phyloP scores from a whole-genome alignment of 2,797 vertebrate genomes.

The Paedocypris micromegethes region DNA sequence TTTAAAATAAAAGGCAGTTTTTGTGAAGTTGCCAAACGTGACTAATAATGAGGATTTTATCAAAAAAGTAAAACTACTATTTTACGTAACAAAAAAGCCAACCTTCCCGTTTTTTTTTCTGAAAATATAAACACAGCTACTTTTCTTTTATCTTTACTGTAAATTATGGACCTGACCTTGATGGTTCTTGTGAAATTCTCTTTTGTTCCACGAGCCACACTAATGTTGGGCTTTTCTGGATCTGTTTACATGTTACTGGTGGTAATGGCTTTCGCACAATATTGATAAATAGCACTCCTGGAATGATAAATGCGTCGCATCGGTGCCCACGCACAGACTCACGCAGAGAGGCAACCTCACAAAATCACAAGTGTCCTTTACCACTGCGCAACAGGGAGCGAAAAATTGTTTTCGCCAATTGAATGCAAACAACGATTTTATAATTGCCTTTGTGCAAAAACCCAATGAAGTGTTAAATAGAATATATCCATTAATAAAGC shows the following conservation, averaged over 20 bases:
- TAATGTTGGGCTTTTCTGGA: background rate
- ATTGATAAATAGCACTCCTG: constrained; percentile 10
- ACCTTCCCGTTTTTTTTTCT: too few species aligned
- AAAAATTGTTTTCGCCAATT: constrained; percentile 40
- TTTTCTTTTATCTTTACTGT: too few species aligned
- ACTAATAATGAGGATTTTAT: too few species aligned
- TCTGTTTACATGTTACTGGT: constrained; percentile 1
- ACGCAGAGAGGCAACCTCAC: background rate
- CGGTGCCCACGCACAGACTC: constrained; percentile 10
- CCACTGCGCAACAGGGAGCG: constrained; percentile 33
- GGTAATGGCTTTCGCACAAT: constrained; percentile 5
- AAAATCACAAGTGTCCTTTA: constrained; percentile 25
- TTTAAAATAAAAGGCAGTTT: too few species aligned
- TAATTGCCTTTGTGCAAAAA: constrained; percentile 49
- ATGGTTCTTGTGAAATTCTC: too few species aligned
- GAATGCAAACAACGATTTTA: constrained; percentile 41
- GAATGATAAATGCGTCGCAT: constrained; percentile 6
- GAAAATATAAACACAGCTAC: too few species aligned
- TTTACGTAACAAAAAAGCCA: too few species aligned
- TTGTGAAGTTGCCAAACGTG: too few species aligned
- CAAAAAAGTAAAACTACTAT: too few species aligned
- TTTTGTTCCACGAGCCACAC: too few species aligned
- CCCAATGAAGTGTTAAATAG: constrained; percentile 52
- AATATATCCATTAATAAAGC: constrained; percentile 48
- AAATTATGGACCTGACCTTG: too few species aligned